phyloP scores from a whole-genome alignment of 2,797 vertebrate genomes.

The Falco novaeseelandiae region DNA sequence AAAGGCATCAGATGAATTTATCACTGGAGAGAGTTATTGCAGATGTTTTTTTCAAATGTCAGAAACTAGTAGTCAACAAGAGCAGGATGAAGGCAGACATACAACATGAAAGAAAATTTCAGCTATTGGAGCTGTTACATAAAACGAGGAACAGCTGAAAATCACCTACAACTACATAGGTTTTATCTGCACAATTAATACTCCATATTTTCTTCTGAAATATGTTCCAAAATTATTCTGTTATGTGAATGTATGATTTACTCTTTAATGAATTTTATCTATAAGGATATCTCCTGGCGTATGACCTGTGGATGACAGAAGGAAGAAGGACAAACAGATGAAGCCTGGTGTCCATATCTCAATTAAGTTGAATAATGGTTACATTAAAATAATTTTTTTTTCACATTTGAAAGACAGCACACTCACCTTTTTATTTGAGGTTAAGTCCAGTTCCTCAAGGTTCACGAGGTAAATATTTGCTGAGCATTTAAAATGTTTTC shows the following conservation, averaged over 20 bases:
- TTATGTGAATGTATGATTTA: background rate
- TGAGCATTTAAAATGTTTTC: background rate
- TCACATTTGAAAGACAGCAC: background rate
- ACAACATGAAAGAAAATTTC: background rate
- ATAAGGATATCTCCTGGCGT: background rate
- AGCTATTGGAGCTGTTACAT: background rate
- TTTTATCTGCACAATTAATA: background rate
- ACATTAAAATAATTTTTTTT: background rate
- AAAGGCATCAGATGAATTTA: background rate
- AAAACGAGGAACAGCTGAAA: background rate
- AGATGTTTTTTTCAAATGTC: background rate
- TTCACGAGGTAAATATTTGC: background rate
- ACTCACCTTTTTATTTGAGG: background rate
- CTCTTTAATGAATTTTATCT: background rate
- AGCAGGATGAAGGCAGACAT: rapidly evolving
- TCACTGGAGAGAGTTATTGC: background rate
- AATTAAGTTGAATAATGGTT: background rate
- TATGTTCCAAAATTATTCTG: background rate
- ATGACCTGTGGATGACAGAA: background rate
- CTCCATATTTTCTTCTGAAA: background rate
- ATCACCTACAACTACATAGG: background rate
- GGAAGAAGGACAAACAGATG: background rate
- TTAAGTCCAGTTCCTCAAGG: background rate
- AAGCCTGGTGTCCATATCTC: background rate
- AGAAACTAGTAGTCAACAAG: background rate